A percentile compares a stretch with the other conserved stretches of the same genome.
These are phyloP conservation scores for Babylonia areolata DNA, from an alignment of 1,140 invertebrate genomes.

Conservation along the genomic window DNA sequence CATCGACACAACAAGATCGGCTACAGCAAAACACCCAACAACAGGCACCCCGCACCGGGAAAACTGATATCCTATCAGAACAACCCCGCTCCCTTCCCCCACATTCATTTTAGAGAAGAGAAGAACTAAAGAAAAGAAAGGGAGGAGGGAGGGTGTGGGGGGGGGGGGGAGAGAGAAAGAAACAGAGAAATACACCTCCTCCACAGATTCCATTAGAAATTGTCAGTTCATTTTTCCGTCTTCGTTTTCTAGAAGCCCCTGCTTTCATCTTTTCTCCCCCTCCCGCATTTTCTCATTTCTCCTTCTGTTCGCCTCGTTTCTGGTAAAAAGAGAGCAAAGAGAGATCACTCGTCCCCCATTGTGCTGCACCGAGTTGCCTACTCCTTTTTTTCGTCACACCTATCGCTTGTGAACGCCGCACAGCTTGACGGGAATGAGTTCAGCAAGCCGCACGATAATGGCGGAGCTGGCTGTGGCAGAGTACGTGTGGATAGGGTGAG, in stretches of 20 bases:
- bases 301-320: conserved; percentile 1
- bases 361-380: conserved; percentile 14
- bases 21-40: too few species aligned
- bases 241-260: not conserved
- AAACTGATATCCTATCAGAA: not conserved
- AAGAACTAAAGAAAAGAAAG: not conserved
- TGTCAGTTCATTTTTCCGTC: conserved; percentile 29
- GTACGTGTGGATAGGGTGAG: too few species aligned
- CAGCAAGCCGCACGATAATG: not conserved
- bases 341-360: conserved; percentile 14
- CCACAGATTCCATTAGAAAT: conserved; percentile 4
- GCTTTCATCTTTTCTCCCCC: conserved; percentile 28
- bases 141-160: not conserved
- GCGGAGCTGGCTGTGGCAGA: not conserved
- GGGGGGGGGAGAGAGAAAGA: not conserved
- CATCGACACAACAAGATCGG: not conserved
- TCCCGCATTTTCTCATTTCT: conserved; percentile 7
- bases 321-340: not conserved
- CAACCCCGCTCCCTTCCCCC: too few species aligned
- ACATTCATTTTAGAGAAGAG: not conserved
- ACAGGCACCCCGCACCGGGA: too few species aligned
- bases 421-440: conserved; percentile 19
- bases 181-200: not conserved
- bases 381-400: conserved; percentile 23
- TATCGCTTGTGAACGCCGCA: conserved; percentile 21